Percentiles rank a stretch among this genome's conserved stretches.
These are phyloP conservation scores for Psammodynastes pulverulentus DNA, from an alignment of 2,113 vertebrate genomes.

Conservation along the genomic window DNA sequence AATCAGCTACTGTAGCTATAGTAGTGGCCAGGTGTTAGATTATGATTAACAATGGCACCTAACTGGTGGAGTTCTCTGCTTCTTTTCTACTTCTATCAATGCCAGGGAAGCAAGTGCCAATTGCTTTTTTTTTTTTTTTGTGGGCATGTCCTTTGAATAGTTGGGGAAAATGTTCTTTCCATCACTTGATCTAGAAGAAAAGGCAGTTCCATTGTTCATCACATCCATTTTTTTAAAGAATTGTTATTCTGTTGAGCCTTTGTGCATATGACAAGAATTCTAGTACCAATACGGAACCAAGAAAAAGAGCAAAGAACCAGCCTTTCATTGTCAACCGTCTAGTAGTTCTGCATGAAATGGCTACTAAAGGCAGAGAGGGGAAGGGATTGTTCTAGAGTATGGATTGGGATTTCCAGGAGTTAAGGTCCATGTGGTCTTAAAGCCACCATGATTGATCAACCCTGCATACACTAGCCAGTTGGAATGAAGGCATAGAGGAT, in stretches of 20 bases:
- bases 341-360: neutral
- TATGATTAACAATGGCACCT: neutral
- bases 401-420: neutral
- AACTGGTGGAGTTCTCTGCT: neutral
- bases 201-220: neutral
- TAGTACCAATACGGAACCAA: neutral
- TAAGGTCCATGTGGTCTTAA: neutral
- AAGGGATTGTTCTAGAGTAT: neutral
- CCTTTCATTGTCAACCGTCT: neutral
- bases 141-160: neutral
- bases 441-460: neutral
- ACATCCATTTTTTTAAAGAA: neutral
- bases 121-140: neutral
- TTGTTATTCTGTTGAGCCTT: neutral
- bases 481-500: neutral
- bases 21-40: neutral
- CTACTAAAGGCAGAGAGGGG: neutral
- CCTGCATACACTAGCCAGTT: neutral
- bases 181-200: neutral
- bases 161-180: neutral
- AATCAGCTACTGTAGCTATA: neutral
- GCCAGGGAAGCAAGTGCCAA: neutral
- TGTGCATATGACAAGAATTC: neutral
- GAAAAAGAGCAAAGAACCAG: neutral
- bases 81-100: neutral